Base-by-base conservation (phyloP, 2,113 vertebrate genomes). In the Calonectris borealis region DNA sequence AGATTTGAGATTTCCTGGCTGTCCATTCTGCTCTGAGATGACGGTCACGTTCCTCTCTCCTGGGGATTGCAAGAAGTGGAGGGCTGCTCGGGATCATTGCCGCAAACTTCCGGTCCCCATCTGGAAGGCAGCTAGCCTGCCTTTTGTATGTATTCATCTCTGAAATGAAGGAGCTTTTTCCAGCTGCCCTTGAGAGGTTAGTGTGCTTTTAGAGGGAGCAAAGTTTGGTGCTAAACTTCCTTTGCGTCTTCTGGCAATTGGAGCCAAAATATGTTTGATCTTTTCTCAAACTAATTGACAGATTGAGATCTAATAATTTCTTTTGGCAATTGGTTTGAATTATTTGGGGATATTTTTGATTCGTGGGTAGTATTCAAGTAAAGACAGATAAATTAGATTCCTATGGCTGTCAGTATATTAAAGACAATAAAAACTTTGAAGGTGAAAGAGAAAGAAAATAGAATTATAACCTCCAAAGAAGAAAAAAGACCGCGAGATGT, bases 61-160 rank as follows among this genome's bases (percentile, higher is more conserved):
- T 48, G 86, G 84, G 87, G 81, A 85, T 11, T 79, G 72, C 54
- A 46, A 76, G 93, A 70, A 79, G 81, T 42, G 1, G 81, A 93
- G 83, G 51, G 66, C 82, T 95, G 94, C 83, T 86, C 0, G 0
- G 46, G 65, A 86, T 90, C 88, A n/a, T 42, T 4, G 25, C 69
- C 1, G 4, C 58, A 40, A 92, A 86, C 88, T 93, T 94, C 88
- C 40, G 13, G 79, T 78, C 86, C 96, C 96, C 96, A 96, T 95
- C 92, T 96, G 95, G 95, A 94, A 84, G 81, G 83, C 95, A 90
- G 79, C 40, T n/a, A 76, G 88, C 42, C 52, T 88, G 82, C 69
- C 93, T 92, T 96, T 95, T 96, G 90, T 91, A 51, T 25, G 36
- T 51, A 88, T 83, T 88, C 52, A 84, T 86, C 69, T 51, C 92